Base-by-base conservation (phyloP, 2,797 vertebrate genomes). In the Bradypus variegatus region DNA sequence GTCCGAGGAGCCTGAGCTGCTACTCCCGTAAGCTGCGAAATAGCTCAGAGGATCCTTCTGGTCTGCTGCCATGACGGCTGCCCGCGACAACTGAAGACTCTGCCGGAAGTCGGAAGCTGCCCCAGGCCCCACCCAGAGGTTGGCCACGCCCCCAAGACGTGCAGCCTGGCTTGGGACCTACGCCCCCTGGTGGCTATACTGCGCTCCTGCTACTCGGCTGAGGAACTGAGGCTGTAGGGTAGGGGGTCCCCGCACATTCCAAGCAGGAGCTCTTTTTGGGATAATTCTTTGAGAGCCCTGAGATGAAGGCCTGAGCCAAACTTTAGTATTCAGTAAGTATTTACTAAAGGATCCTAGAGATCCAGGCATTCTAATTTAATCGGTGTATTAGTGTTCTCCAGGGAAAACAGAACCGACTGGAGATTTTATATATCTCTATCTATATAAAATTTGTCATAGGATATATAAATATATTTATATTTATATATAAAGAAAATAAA, bases 11-110 rank as follows among this genome's bases (percentile, higher is more conserved):
- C 97, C 98, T 3, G 95, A 96, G 80, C 95, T 96, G 85, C 96
- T 97, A 94, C 97, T 97, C 64, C 98, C 98, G 89, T 98, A 99
- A 41, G 98, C 98, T 45, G 98, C 98, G 89, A 99, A 99, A 86
- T 98, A 99, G 53, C 98, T 98, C 31, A 99, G 80, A 0, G 98
- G 98, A 8, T 98, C 98, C 2, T 97, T 96, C 80, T 98, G 98
- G 90, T 98, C 98, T 3, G 98, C 98, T 36, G 98, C 94, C 98
- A 98, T 98, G 58, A 93, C 97, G 92, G 93, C 94, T 33, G 72
- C 79, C 55, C 50, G 0, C 18, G 8, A n/a, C 65, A 16, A 53
- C 45, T 41, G 0, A 7, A 1, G 7, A 27, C 92, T 55, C n/a
- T 31, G 15, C 95, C 95, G 92, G 96, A 96, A 93, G 64, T 89